phyloP scores from a whole-genome alignment of 2,888 invertebrate species.

The Lutraria lutraria region DNA sequence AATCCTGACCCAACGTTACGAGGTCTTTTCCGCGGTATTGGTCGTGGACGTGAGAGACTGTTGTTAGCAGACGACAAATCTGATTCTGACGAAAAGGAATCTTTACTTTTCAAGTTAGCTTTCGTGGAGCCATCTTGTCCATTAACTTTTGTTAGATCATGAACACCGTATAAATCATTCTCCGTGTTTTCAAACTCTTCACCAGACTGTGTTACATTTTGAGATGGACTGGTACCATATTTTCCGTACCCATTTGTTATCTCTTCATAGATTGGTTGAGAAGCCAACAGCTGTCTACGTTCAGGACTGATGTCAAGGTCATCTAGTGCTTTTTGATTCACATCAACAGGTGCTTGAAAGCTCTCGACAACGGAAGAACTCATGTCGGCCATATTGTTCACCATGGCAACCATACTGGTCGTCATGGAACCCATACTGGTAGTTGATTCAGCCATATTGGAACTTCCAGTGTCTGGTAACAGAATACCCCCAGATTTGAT shows the following conservation, averaged over 20 bases:
- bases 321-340: slow-evolving; percentile 32
- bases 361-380: slow-evolving; percentile 38
- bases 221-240: slow-evolving; percentile 37
- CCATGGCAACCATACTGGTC: slow-evolving; percentile 59
- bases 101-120: slow-evolving; percentile 58
- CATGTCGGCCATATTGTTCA: slow-evolving; percentile 54
- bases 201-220: background rate
- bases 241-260: slow-evolving; percentile 76
- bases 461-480: slow-evolving; percentile 45
- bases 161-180: slow-evolving; percentile 59
- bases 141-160: slow-evolving; percentile 24
- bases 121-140: slow-evolving; percentile 20
- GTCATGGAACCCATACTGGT: slow-evolving; percentile 60
- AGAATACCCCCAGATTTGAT: slow-evolving; percentile 65
- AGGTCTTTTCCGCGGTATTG: slow-evolving; percentile 78
- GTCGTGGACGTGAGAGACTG: slow-evolving; percentile 79
- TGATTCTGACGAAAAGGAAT: slow-evolving; percentile 72
- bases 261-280: slow-evolving; percentile 84
- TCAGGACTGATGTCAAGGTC: slow-evolving; percentile 74
- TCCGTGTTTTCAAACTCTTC: slow-evolving; percentile 21
- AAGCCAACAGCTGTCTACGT: slow-evolving; percentile 75
- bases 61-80: slow-evolving; percentile 75
- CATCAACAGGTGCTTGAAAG: slow-evolving; percentile 40
- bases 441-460: slow-evolving; percentile 61
- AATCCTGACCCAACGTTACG: slow-evolving; percentile 74